These are phyloP conservation scores for Ailuropoda melanoleuca DNA, from an alignment of 2,113 vertebrate genomes.

Conservation along the genomic window DNA sequence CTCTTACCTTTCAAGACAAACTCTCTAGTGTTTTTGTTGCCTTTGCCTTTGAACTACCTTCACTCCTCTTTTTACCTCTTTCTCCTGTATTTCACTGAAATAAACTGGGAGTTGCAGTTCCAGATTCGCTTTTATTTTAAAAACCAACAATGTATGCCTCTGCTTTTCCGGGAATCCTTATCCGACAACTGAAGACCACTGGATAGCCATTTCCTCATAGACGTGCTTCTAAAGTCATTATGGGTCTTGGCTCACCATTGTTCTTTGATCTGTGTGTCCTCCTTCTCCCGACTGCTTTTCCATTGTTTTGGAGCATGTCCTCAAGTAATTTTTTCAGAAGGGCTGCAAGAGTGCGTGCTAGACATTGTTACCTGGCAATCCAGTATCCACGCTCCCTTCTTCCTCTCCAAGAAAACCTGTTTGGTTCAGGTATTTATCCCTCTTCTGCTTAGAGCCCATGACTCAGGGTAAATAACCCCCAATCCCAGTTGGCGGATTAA, in stretches of 20 bases:
- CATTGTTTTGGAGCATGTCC: not conserved
- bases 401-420: not conserved
- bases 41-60: not conserved
- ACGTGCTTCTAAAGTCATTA: not conserved
- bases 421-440: not conserved
- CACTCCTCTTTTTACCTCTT: not conserved
- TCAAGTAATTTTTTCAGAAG: not conserved
- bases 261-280: not conserved
- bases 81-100: not conserved
- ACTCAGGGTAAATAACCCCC: not conserved
- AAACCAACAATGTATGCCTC: not conserved
- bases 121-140: not conserved
- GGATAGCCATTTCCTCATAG: not conserved
- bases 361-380: not conserved
- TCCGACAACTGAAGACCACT: too few relatives aligned
- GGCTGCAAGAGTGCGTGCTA: not conserved
- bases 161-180: not conserved
- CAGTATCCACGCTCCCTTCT: not conserved
- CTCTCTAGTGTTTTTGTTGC: not conserved
- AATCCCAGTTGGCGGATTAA: not conserved
- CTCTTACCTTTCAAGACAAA: not conserved
- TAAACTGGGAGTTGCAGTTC: not conserved
- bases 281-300: not conserved
- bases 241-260: not conserved
- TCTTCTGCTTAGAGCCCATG: not conserved